Conservation (phyloP, 53 echinoderm and acorn worm species). For the Hippasteria phrygiana region DNA sequence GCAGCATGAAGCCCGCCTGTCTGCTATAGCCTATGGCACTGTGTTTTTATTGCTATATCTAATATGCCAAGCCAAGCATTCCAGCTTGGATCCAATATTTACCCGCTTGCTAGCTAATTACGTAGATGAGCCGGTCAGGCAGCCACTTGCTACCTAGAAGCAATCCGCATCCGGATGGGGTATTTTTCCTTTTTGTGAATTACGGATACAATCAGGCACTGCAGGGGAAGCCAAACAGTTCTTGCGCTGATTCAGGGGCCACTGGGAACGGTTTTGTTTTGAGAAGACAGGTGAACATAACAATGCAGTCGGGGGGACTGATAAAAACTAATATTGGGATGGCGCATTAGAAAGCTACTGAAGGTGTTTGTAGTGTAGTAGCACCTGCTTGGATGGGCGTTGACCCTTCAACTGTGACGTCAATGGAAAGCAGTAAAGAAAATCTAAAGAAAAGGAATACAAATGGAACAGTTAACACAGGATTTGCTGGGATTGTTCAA, state of each 20-base stretch:
- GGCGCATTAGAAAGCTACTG: not conserved
- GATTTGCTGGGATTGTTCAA: too few relatives aligned
- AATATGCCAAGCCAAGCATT: constrained; percentile 9
- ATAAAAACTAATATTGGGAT: not conserved
- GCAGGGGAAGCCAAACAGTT: constrained; percentile 22
- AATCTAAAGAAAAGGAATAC: too few relatives aligned
- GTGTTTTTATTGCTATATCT: not conserved
- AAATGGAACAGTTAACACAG: not conserved
- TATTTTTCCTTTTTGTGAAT: not conserved
- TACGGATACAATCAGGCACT: constrained; percentile 24
- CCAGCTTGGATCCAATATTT: not conserved
- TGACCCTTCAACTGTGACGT: constrained; percentile 43
- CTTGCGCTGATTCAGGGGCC: constrained; percentile 38
- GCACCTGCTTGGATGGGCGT: not conserved
- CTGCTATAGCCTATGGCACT: not conserved
- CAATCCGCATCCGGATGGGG: not conserved
- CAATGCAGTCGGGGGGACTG: constrained; percentile 11
- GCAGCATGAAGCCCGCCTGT: too few relatives aligned
- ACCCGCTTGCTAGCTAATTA: constrained; percentile 5
- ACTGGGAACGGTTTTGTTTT: constrained; percentile 42
- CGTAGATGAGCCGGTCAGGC: not conserved
- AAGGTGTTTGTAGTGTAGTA: not conserved
- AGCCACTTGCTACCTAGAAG: not conserved
- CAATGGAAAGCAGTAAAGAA: not conserved
- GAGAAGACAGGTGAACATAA: constrained; percentile 53